Evolutionary conservation across 2,113 vertebrate species (phyloP).

Genomic region (Anser brachyrhynchus): DNA sequence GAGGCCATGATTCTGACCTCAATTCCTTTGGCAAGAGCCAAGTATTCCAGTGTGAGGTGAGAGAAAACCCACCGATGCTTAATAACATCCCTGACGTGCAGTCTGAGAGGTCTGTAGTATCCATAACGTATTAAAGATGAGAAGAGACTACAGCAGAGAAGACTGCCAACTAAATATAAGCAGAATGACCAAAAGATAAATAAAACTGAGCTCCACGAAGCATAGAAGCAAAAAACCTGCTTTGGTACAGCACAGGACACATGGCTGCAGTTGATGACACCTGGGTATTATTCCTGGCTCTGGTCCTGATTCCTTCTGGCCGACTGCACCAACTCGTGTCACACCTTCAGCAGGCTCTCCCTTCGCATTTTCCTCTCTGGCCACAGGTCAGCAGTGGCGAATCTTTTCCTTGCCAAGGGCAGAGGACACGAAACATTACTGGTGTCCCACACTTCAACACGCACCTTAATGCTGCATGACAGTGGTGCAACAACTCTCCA

Average conservation of each 20-base stretch:
- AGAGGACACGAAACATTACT: not conserved
- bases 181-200: not conserved
- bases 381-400: not conserved
- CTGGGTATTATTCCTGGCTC: constrained; percentile 21
- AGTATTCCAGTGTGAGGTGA: not conserved
- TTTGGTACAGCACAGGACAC: not conserved
- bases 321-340: not conserved
- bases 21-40: not conserved
- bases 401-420: not conserved
- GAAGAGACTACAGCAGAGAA: not conserved
- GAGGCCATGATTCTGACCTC: not conserved
- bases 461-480: not conserved
- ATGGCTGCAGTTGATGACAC: not conserved
- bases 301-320: not conserved
- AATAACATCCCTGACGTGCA: not conserved
- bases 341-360: not conserved
- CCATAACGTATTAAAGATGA: not conserved
- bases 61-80: not conserved
- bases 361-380: not conserved
- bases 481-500: not conserved
- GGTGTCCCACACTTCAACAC: not conserved
- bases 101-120: not conserved
- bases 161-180: not conserved
- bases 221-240: not conserved
- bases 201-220: not conserved